These are phyloP conservation scores for Pinctada fucata DNA, from an alignment of 2,888 invertebrate genomes.

Conservation along the genomic window DNA sequence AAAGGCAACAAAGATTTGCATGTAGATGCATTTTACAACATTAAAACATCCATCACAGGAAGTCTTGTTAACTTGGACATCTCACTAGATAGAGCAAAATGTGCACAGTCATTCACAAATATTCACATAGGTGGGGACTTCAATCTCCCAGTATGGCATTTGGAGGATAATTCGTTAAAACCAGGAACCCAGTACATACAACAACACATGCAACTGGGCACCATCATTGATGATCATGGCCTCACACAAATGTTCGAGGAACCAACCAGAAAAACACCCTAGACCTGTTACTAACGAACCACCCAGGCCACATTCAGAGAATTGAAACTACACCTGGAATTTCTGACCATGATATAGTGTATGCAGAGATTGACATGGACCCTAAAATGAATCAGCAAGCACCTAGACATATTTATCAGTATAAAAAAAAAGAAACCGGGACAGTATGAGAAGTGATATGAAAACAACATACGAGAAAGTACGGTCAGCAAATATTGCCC, in stretches of 20 bases:
- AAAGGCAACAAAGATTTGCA: background rate
- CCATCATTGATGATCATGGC: conserved; percentile 12
- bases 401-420: conserved; percentile 11
- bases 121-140: background rate
- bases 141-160: background rate
- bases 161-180: conserved; percentile 26
- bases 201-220: conserved; percentile 2
- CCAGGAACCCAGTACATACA: conserved; percentile 11
- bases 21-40: background rate
- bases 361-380: conserved; percentile 14
- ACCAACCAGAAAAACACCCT: conserved; percentile 18
- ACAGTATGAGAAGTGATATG: conserved; percentile 12
- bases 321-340: conserved; percentile 23
- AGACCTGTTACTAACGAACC: conserved; percentile 15
- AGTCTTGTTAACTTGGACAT: background rate
- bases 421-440: conserved; percentile 29
- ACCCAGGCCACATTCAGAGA: background rate
- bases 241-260: conserved; percentile 10
- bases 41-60: background rate
- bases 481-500: background rate
- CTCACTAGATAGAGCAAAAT: too few species aligned
- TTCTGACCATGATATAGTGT: conserved; percentile 35
- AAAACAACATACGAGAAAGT: background rate
- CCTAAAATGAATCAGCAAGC: conserved; percentile 18
- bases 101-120: background rate